Base-by-base conservation (phyloP, 1,140 invertebrate genomes). In the Holotrichia oblita region DNA sequence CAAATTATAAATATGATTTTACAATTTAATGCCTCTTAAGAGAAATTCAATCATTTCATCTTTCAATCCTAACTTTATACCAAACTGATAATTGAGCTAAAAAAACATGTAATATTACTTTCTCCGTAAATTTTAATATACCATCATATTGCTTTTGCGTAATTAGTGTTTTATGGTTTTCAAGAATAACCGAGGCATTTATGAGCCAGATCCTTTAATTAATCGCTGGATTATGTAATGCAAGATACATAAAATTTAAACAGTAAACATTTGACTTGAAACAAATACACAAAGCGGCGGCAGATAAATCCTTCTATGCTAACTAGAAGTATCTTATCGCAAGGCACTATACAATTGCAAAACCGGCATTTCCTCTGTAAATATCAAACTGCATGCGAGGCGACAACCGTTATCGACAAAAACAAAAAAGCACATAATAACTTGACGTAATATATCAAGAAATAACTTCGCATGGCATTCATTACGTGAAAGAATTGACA, bases 261-360 rank as follows among this genome's bases (percentile, higher is more conserved):
- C 14, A 55, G 48, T 14, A 55, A 55, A 55, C 3, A 55, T 55
- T 55, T 7, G 14, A 17, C 17, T 55, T 20, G n/a, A 17, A 17
- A 55, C n/a, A 55, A 55, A 55, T 55, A 55, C 17, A 55, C 14
- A 55, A 55, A 55, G 14, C n/a, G 48, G 48, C 48, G 48, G 48
- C 48, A 55, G 3, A 55, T 55, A 17, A 55, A 55, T 55, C 48
- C 0, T 55, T 17, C 17, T 55, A 55, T 55, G 14, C 48, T 55
- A 10, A 55, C 17, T 17, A 55, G 14, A 55, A 55, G n/a, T 55
- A 55, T 55, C 48, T 55, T 55, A 55, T 55, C 48, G n/a, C n/a
- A 14, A 17, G n/a, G 10, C 44, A 17, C 6, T 17, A 17, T 55
- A 55, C n/a, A 17, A 6, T 55, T 55, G 17, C 17, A 55, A 12